These are phyloP conservation scores for Gyrodactylus bullatarudis DNA, from an alignment of 1,140 invertebrate species.

Conservation along the genomic window DNA sequence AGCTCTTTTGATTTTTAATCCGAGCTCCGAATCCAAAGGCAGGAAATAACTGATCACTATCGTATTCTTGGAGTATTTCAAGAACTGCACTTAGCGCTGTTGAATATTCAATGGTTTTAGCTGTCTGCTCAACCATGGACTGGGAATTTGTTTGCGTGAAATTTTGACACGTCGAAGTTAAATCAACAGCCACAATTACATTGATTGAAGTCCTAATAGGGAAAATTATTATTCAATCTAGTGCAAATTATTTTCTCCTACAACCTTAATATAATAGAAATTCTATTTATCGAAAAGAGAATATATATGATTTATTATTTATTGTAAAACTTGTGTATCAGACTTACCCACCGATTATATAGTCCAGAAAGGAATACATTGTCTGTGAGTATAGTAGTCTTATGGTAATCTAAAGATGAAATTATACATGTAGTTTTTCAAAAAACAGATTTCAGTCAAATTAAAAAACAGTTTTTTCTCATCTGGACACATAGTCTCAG, in stretches of 20 bases:
- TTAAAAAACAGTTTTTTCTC: too few relatives aligned
- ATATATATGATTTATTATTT: too few relatives aligned
- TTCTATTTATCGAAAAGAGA: too few relatives aligned
- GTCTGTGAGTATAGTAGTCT: background rate
- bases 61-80: slow-evolving; percentile 6
- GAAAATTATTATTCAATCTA: background rate
- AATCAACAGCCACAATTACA: background rate
- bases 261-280: background rate
- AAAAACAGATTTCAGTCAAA: too few relatives aligned
- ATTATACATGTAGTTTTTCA: too few relatives aligned
- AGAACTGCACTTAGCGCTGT: slow-evolving; percentile 5
- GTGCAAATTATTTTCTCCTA: background rate
- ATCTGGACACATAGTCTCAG: background rate
- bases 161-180: background rate
- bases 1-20: slow-evolving; percentile 13
- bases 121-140: background rate
- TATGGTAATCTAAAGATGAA: background rate
- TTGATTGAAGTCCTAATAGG: background rate
- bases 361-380: background rate
- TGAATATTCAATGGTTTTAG: slow-evolving; percentile 3
- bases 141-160: background rate
- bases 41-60: slow-evolving; percentile 19
- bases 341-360: background rate
- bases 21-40: slow-evolving; percentile 20
- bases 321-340: too few relatives aligned